Base-by-base conservation (phyloP, 1,140 invertebrate species). In the Antheraea pernyi region DNA sequence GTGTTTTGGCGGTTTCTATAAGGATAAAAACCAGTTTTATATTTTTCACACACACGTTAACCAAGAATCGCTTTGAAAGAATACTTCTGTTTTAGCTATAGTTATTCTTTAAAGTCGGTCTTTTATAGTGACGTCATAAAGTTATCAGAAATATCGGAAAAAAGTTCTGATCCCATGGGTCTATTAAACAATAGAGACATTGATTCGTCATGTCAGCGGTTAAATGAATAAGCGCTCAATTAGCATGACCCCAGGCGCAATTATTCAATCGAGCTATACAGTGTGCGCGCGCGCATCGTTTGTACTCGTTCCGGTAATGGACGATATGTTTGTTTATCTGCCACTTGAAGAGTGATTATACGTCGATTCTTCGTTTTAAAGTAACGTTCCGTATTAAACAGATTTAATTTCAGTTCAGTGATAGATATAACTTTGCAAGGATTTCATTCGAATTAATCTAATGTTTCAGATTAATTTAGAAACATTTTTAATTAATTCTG, bases 161-260 rank as follows among this genome's bases (percentile, higher is more conserved):
- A 30, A 4, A 2, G 1, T 30, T 30, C 4, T 30, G 22, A 30
- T 53, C 46, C 46, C 46, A 53, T 11, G 16, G 16, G 0, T 53
- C 16, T 53, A 53, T 53, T 53, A 63, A 63, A n/a, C 61, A 37
- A 63, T 16, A 65, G 18, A 46, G 64, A 46, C 37, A 46, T 65
- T 68, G 46, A 53, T 53, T 53, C 46, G 16, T 53, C 46, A 62
- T 68, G 61, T 67, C 70, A 42, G 19, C 46, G 59, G 63, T 68
- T 66, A 62, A 70, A 62, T 68, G 65, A 58, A 65, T 65, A 76
- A 75, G 76, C 69, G 64, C 61, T 60, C 75, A 82, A 85, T 85
- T 83, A 83, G 69, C 73, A 69, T 80, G 81, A 83, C 81, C 83
- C 81, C 80, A 73, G 67, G 71, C 46, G 77, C 75, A 82, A 81